Conservation (phyloP, 2,888 invertebrate species). For the Homarus gammarus region DNA sequence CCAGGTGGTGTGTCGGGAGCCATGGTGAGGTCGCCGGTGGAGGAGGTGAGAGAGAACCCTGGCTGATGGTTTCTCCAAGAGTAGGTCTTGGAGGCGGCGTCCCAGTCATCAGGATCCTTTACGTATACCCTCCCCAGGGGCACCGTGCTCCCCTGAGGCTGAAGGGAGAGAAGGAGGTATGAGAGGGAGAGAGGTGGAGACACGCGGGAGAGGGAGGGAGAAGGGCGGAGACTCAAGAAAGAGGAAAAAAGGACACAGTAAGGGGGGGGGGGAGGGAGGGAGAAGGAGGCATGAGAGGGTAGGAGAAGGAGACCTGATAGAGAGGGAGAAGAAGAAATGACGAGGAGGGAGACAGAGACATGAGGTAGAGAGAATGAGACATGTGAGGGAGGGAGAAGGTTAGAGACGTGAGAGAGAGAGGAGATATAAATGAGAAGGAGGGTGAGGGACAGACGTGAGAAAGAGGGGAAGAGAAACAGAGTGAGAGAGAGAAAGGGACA, state of each 20-base stretch:
- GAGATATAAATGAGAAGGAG: too few species aligned
- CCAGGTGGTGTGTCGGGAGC: constrained; percentile 16
- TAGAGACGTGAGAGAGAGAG: too few species aligned
- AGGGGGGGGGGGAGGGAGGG: too few species aligned
- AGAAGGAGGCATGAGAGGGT: too few species aligned
- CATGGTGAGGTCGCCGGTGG: constrained; percentile 21
- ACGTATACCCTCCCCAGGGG: constrained; percentile 36
- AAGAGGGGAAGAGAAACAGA: too few species aligned
- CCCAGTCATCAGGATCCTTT: constrained; percentile 46
- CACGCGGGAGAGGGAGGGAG: not conserved
- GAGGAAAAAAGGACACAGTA: not conserved
- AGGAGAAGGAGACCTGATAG: too few species aligned
- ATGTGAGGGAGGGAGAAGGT: too few species aligned
- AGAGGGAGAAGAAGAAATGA: too few species aligned
- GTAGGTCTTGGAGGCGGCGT: constrained; percentile 32
- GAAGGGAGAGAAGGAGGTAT: not conserved
- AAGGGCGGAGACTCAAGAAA: not conserved
- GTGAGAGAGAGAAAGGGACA: constrained; percentile 19
- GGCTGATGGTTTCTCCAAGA: constrained; percentile 21
- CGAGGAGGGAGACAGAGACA: too few species aligned
- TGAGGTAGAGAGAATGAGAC: too few species aligned
- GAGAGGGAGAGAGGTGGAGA: not conserved
- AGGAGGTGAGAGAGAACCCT: constrained; percentile 23
- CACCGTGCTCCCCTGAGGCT: constrained; percentile 5
- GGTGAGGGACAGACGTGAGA: too few species aligned